Percentiles rank a stretch among this genome's conserved stretches.
These are phyloP conservation scores for Mesitornis unicolor DNA, from an alignment of 2,113 vertebrate genomes.

Conservation along the genomic window DNA sequence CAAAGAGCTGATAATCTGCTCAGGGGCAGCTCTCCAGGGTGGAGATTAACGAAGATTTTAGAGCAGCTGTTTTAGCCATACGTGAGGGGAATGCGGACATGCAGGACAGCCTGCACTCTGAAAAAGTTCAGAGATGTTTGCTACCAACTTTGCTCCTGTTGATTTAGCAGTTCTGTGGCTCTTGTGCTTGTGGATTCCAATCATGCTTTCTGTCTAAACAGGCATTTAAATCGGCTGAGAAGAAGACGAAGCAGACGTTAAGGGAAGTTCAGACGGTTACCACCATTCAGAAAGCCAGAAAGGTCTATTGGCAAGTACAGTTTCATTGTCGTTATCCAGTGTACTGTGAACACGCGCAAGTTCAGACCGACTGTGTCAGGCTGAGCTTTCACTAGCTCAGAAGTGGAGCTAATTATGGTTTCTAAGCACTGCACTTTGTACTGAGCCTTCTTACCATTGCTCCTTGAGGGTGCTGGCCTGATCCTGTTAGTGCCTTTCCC, in stretches of 20 bases:
- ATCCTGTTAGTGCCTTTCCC: background rate
- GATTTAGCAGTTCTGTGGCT: accelerated
- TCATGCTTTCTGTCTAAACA: constrained; percentile 34
- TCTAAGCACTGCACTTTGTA: background rate
- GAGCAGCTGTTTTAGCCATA: background rate
- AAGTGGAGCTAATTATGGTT: background rate
- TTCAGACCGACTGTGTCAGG: accelerated
- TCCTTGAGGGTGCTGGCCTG: background rate
- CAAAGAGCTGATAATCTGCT: background rate
- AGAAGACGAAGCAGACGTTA: constrained; percentile 94
- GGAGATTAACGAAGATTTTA: background rate
- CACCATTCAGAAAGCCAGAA: constrained; percentile 98
- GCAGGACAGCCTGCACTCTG: background rate
- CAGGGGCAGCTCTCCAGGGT: background rate
- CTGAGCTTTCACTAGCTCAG: background rate
- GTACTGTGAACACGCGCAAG: accelerated
- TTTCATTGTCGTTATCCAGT: accelerated
- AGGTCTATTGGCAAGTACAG: constrained; percentile 91
- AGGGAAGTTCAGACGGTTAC: constrained; percentile 96
- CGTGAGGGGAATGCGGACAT: background rate
- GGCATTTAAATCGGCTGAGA: constrained; percentile 98
- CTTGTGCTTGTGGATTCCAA: background rate
- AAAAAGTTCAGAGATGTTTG: background rate
- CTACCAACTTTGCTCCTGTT: background rate
- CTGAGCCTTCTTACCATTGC: background rate